Conservation (phyloP, 23 tunicate species). For the Diplosoma virens region DNA sequence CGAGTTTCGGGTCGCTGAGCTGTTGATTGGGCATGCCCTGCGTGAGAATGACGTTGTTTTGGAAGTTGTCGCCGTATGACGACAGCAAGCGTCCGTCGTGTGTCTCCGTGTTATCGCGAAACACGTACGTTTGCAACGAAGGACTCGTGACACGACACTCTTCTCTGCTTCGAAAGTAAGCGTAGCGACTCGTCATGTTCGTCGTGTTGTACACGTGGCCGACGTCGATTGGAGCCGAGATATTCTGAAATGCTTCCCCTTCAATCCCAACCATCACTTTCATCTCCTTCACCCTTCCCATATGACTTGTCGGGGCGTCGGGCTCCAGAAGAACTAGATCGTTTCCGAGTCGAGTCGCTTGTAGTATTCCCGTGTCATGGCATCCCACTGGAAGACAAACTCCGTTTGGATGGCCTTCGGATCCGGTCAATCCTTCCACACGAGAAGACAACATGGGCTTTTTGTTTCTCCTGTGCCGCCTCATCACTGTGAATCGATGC, state of each 20-base stretch:
- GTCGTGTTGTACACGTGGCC: slow-evolving; percentile 18
- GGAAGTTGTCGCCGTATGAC: slow-evolving; percentile 8
- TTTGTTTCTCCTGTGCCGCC: background rate
- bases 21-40: slow-evolving; percentile 29
- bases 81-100: slow-evolving; percentile 41
- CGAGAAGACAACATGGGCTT: slow-evolving; percentile 20
- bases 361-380: slow-evolving; percentile 61
- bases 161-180: slow-evolving; percentile 65
- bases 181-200: slow-evolving; percentile 14
- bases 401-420: slow-evolving; percentile 51
- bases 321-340: slow-evolving; percentile 75
- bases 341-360: slow-evolving; percentile 66
- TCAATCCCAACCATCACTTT: background rate
- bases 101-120: slow-evolving; percentile 44
- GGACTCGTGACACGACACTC: slow-evolving; percentile 67
- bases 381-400: slow-evolving; percentile 90
- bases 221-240: slow-evolving; percentile 5
- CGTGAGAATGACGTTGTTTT: slow-evolving; percentile 44
- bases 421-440: slow-evolving; percentile 64
- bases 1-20: background rate
- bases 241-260: background rate
- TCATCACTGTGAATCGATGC: background rate
- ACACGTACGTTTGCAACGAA: slow-evolving; percentile 61
- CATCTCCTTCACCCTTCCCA: slow-evolving; percentile 59
- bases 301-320: slow-evolving; percentile 49